Evolutionary conservation across 2,113 vertebrate species (phyloP).

Genomic region (Ranitomeya variabilis): DNA sequence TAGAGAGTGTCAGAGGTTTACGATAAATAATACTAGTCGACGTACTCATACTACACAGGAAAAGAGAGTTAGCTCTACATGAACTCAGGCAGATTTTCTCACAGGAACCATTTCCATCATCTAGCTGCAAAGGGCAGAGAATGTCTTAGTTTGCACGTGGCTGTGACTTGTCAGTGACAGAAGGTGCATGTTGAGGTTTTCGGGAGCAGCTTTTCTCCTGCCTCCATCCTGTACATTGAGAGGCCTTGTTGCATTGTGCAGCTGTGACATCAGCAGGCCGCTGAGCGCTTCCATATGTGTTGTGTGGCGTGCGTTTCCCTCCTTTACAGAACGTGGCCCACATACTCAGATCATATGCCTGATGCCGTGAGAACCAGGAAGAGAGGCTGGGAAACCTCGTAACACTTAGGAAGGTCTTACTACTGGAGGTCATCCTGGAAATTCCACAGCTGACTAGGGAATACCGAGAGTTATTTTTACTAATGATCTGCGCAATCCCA

Average conservation of each 20-base stretch:
- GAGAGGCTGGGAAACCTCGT: background rate
- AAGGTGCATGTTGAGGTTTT: conserved; percentile 4
- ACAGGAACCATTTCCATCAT: conserved; percentile 14
- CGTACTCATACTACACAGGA: background rate
- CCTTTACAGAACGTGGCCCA: background rate
- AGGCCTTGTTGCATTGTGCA: conserved; percentile 24
- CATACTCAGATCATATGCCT: conserved; percentile 5
- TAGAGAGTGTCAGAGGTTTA: background rate
- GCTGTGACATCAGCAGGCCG: conserved; percentile 42
- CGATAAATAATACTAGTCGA: background rate
- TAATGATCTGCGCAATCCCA: background rate
- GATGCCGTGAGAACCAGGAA: conserved; percentile 43
- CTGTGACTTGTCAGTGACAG: conserved; percentile 16
- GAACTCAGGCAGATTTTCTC: background rate
- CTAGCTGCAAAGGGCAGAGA: conserved; percentile 5
- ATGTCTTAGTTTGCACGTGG: conserved; percentile 3
- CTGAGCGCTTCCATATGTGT: conserved; percentile 50
- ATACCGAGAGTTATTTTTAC: conserved; percentile 6
- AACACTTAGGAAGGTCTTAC: background rate
- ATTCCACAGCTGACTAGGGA: background rate
- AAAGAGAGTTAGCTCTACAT: background rate
- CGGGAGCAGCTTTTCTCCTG: background rate
- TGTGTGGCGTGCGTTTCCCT: conserved; percentile 6
- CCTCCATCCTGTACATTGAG: conserved; percentile 10
- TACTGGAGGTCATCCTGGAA: background rate